A percentile compares a stretch with the other conserved stretches of the same genome.
Conservation (phyloP, 2,797 vertebrate genomes). For the Loriculus beryllinus region DNA sequence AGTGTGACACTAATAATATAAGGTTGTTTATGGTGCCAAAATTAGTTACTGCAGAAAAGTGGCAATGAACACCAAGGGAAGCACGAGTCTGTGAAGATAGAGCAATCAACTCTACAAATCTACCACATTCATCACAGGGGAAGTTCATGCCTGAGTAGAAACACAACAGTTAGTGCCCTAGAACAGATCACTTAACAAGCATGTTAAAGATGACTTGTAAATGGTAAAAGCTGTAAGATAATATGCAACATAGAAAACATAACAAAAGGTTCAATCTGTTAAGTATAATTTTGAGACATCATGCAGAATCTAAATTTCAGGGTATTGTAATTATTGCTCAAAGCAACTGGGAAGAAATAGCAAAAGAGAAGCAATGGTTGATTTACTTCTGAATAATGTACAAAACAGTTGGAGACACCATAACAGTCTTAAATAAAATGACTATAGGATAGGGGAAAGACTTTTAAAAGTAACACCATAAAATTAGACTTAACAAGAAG, state of each 20-base stretch:
- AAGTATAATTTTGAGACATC: background rate
- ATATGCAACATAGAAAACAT: background rate
- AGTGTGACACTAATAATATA: rapidly evolving
- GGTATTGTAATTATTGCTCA: background rate
- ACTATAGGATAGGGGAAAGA: background rate
- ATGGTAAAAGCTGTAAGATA: background rate
- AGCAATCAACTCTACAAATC: background rate
- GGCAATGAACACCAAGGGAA: rapidly evolving
- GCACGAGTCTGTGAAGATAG: background rate
- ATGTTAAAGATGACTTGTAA: background rate
- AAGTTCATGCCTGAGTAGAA: background rate
- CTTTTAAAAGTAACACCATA: background rate
- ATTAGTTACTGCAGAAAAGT: background rate
- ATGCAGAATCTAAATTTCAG: background rate
- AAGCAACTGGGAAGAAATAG: background rate
- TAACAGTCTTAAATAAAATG: background rate
- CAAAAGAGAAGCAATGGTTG: background rate
- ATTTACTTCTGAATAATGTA: background rate
- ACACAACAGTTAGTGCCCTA: background rate
- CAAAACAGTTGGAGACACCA: background rate
- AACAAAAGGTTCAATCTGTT: background rate
- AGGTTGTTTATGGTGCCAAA: rapidly evolving
- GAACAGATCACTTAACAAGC: background rate
- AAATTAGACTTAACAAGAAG: background rate
- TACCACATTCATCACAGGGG: rapidly evolving